Evolutionary conservation across 2,797 vertebrate species (phyloP), one percentile per base, ranked within the genome.

Genomic region (Oreonectes daqikongensis): DNA sequence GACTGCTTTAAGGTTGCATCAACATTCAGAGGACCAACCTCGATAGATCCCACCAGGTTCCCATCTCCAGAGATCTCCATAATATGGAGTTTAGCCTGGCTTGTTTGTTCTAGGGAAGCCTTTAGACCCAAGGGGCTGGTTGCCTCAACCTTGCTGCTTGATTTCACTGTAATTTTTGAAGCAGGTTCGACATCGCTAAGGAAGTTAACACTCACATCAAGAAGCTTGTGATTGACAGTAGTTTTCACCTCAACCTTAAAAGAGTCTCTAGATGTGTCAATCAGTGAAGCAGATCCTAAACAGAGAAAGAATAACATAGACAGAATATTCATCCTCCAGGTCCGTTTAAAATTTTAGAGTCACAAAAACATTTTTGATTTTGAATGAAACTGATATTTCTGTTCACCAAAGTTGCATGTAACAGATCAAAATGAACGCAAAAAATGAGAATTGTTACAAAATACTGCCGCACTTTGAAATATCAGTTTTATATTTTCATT

Each of bases 231-330:
- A 40, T 67, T 82, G 53, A 98, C 84, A 80, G 92, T 88, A 78
- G 91, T 93, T 86, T 93, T 92, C 8, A 94, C 83, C 0, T 91
- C 78, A 69, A 85, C 86, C 14, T 85, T 92, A 57, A 94, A 76
- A 18, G 82, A 87, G 30, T 93, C 91, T 72, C 68, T 84, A 35
- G 69, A 28, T 67, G 83, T 82, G 38, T 84, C 93, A 0, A 86
- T 82, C 84, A 93, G 69, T 86, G 92, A 84, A 83, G 92, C 94
- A 84, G 92, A 94, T 68, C 96, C 97, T 99, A 86, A 85, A 80
- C 60, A 69, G 50, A 83, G 78, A 14, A 6, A 87, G 48, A 73
- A 81, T 75, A 81, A 65, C 50, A 53, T n/a, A 50, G 79, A 38
- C 76, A 15, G 84, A 69, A 73, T 73, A 10, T 40, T 6, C 15